A percentile compares a stretch with the other conserved stretches of the same genome.
These are phyloP conservation scores for Drosophila nr. perissopoda DNA, from an alignment of 2,888 invertebrate species.

Conservation along the genomic window DNA sequence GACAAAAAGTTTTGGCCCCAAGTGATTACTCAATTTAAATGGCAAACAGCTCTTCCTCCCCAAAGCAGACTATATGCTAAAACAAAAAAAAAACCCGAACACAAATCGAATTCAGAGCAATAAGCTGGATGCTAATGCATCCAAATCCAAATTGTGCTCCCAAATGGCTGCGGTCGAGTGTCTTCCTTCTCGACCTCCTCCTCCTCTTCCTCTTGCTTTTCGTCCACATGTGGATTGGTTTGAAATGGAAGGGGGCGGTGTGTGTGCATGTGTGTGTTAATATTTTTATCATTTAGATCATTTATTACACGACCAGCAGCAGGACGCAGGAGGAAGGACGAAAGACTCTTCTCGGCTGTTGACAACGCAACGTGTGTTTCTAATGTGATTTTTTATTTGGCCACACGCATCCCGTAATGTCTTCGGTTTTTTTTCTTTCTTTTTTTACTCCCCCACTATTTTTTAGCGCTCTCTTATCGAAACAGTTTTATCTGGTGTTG, in stretches of 20 bases:
- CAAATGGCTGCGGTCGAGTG: slow-evolving; percentile 59
- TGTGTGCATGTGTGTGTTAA: slow-evolving; percentile 58
- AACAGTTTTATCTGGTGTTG: slow-evolving; percentile 50
- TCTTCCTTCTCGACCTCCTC: slow-evolving; percentile 8
- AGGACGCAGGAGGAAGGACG: slow-evolving; percentile 13
- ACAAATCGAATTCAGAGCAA: slow-evolving; percentile 58
- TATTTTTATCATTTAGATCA: slow-evolving; percentile 83
- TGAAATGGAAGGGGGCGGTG: slow-evolving; percentile 13
- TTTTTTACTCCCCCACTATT: slow-evolving; percentile 26
- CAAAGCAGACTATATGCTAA: slow-evolving; percentile 16
- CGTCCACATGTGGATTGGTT: slow-evolving; percentile 33
- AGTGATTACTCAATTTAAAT: slow-evolving; percentile 82
- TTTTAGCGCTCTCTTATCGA: slow-evolving; percentile 60
- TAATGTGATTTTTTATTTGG: slow-evolving; percentile 81
- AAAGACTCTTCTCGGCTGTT: slow-evolving; percentile 42
- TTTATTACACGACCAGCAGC: slow-evolving; percentile 73
- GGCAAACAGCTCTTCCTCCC: slow-evolving; percentile 43
- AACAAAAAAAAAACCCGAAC: slow-evolving; percentile 30
- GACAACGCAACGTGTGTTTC: slow-evolving; percentile 77
- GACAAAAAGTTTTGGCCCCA: slow-evolving; percentile 60
- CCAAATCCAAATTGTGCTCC: slow-evolving; percentile 40
- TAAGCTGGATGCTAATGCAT: slow-evolving; percentile 72
- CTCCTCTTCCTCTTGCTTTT: background rate
- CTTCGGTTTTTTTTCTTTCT: slow-evolving; percentile 42
- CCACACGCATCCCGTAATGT: slow-evolving; percentile 40